These are phyloP conservation scores for Porphyrio hochstetteri DNA, from an alignment of 2,113 vertebrate genomes.

Conservation along the genomic window DNA sequence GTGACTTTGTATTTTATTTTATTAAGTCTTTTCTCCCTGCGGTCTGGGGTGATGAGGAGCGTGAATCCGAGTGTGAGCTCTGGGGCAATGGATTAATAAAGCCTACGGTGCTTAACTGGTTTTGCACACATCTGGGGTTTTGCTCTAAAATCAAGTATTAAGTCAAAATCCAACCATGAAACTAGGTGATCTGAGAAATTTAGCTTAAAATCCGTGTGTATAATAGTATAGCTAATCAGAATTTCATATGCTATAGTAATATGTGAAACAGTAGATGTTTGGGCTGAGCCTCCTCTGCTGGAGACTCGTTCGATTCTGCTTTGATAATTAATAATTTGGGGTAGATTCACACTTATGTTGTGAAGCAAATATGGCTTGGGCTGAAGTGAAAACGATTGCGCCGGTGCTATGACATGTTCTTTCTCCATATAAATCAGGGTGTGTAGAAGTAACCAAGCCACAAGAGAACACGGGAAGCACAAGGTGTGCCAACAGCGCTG, in stretches of 20 bases:
- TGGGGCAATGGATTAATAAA: conserved; percentile 44
- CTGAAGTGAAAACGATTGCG: not conserved
- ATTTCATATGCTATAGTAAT: conserved; percentile 32
- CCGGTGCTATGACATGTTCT: not conserved
- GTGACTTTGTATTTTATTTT: not conserved
- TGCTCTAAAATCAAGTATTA: conserved; percentile 45
- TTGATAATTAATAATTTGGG: conserved; percentile 24
- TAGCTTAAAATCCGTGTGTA: conserved; percentile 40
- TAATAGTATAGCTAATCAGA: conserved; percentile 49
- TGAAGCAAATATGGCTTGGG: not conserved
- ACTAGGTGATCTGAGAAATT: conserved; percentile 58
- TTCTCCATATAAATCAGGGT: not conserved
- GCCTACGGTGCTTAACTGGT: not conserved
- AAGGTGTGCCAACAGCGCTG: not conserved
- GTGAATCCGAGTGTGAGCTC: not conserved
- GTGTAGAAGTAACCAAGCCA: not conserved
- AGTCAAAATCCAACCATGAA: conserved; percentile 52
- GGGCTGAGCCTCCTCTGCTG: conserved; percentile 3
- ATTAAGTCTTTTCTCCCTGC: not conserved
- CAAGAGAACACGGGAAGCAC: not conserved
- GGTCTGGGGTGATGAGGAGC: not conserved
- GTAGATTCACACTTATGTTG: not conserved
- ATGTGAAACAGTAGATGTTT: conserved; percentile 14
- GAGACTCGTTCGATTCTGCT: not conserved
- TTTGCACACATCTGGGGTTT: conserved; percentile 31